These are phyloP conservation scores for Melanerpes aurifrons DNA, from an alignment of 2,113 vertebrate species.

Conservation along the genomic window DNA sequence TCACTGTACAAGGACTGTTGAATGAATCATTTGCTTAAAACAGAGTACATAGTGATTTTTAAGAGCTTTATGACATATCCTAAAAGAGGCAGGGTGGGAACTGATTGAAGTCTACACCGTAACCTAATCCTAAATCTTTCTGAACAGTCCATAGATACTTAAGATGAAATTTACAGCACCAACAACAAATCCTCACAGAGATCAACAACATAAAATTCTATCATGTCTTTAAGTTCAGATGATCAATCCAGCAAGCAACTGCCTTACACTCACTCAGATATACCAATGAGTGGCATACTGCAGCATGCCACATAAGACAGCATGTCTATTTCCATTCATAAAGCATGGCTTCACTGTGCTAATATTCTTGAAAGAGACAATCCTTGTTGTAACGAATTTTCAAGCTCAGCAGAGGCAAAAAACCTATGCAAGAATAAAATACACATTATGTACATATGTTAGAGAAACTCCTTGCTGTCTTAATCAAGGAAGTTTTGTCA, in stretches of 20 bases:
- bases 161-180: background rate
- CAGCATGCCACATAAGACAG: background rate
- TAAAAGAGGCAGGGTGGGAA: background rate
- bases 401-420: constrained; percentile 3
- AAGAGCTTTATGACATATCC: background rate
- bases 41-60: background rate
- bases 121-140: background rate
- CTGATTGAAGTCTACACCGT: background rate
- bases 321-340: background rate
- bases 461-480: background rate
- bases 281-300: background rate
- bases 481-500: background rate
- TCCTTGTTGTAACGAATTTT: constrained; percentile 3
- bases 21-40: background rate
- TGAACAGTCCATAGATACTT: background rate
- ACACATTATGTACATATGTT: constrained; percentile 1
- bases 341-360: background rate
- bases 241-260: background rate
- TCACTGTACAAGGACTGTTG: background rate
- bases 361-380: background rate
- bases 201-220: background rate
- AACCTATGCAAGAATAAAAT: constrained; percentile 27
- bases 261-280: background rate
- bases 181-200: background rate
- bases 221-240: background rate